These are phyloP conservation scores for Temnothorax curvispinosus DNA, from an alignment of 1,140 invertebrate species.

Conservation along the genomic window DNA sequence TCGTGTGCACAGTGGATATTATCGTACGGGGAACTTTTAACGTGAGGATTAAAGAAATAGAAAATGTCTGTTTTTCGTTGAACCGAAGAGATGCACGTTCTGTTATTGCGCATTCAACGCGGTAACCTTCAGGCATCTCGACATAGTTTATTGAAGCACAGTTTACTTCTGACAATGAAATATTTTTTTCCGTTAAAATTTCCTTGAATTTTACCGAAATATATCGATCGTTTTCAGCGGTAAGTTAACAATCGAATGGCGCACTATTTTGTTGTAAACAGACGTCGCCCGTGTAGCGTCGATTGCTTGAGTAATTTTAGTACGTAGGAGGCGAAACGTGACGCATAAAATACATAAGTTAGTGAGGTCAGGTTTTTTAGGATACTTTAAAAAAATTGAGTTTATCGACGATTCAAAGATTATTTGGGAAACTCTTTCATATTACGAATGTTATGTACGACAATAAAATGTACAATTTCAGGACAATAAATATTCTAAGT, in stretches of 20 bases:
- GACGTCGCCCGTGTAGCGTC: neutral
- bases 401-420: neutral
- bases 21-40: slow-evolving; percentile 26
- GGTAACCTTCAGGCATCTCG: neutral
- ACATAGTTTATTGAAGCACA: neutral
- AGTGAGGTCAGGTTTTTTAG: slow-evolving; percentile 1
- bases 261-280: neutral
- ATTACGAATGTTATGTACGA: neutral
- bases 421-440: neutral
- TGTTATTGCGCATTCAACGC: neutral
- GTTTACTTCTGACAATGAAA: neutral
- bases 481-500: neutral
- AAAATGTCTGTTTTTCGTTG: slow-evolving; percentile 1
- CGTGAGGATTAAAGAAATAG: slow-evolving; percentile 24
- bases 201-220: neutral
- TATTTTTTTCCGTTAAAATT: neutral
- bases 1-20: slow-evolving; percentile 22
- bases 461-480: neutral
- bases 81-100: neutral
- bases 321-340: neutral
- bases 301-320: slow-evolving; percentile 16
- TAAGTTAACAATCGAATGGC: slow-evolving; percentile 9
- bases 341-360: neutral
- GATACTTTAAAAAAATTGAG: slow-evolving; percentile 4
- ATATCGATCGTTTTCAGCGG: neutral